phyloP scores from a whole-genome alignment of 2,888 invertebrate species.

The Allacma fusca region DNA sequence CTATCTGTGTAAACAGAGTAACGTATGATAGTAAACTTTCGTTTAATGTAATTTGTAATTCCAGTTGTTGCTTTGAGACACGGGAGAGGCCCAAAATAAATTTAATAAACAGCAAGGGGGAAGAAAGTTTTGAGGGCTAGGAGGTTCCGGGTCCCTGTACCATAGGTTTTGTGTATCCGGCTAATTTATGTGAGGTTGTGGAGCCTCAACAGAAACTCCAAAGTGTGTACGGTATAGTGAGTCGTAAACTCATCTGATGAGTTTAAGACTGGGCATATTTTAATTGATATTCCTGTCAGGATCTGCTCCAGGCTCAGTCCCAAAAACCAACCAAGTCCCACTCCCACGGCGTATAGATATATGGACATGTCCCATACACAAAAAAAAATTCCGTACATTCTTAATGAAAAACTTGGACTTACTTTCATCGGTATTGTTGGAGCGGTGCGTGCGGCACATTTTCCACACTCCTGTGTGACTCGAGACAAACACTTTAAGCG shows the following conservation, averaged over 20 bases:
- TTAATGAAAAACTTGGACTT: conserved; percentile 21
- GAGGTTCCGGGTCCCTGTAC: too few species aligned
- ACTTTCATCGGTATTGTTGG: conserved; percentile 41
- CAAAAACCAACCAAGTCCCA: too few species aligned
- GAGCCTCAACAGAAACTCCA: background rate
- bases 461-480: conserved; percentile 78
- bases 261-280: background rate
- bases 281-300: conserved; percentile 2
- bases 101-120: background rate
- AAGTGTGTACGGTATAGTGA: background rate
- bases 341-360: too few species aligned
- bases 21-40: background rate
- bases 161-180: background rate
- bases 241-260: background rate
- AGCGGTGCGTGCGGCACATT: conserved; percentile 66
- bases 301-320: background rate
- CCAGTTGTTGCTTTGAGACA: background rate
- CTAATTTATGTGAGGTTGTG: background rate
- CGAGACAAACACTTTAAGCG: conserved; percentile 67
- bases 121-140: background rate
- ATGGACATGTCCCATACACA: too few species aligned
- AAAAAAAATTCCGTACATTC: too few species aligned
- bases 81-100: background rate
- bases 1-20: background rate
- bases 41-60: conserved; percentile 2